These are phyloP conservation scores for Drosophila sp. DNA, from an alignment of 1,140 invertebrate genomes.

Conservation along the genomic window DNA sequence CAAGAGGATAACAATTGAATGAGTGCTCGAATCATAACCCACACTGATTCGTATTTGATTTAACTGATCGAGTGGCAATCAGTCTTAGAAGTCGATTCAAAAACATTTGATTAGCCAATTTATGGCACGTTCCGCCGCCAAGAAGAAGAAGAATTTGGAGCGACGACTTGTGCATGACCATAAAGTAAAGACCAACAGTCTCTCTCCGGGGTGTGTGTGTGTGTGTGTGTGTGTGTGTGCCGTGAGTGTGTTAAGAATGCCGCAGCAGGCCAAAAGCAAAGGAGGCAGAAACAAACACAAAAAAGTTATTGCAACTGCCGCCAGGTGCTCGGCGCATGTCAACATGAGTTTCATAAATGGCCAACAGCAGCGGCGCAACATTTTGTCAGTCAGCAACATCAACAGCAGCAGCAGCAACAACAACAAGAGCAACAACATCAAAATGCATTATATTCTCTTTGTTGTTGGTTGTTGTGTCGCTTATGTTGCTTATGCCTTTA, in stretches of 20 bases:
- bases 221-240: constrained; percentile 20
- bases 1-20: too few species aligned
- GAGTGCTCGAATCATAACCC: constrained; percentile 50
- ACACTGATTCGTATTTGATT: constrained; percentile 12
- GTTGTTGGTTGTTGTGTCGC: constrained; percentile 34
- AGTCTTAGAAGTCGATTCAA: constrained; percentile 36
- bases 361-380: constrained; percentile 54
- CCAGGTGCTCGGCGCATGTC: constrained; percentile 74
- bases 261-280: constrained; percentile 62
- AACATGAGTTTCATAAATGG: constrained; percentile 80
- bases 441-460: constrained; percentile 70
- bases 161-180: constrained; percentile 72
- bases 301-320: constrained; percentile 73
- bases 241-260: constrained; percentile 66
- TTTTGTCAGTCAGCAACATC: constrained; percentile 58
- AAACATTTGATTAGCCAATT: constrained; percentile 78
- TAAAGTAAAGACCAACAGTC: constrained; percentile 48
- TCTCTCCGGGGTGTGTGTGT: neutral
- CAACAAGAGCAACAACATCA: constrained; percentile 58
- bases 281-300: constrained; percentile 46
- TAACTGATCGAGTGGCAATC: constrained; percentile 42
- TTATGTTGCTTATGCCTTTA: constrained; percentile 69
- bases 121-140: constrained; percentile 76
- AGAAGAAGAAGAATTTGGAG: constrained; percentile 65
- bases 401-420: constrained; percentile 44